Percentiles rank a stretch among this genome's conserved stretches.
These are phyloP conservation scores for Cygnus buccinator DNA, from an alignment of 2,113 vertebrate genomes.

Conservation along the genomic window DNA sequence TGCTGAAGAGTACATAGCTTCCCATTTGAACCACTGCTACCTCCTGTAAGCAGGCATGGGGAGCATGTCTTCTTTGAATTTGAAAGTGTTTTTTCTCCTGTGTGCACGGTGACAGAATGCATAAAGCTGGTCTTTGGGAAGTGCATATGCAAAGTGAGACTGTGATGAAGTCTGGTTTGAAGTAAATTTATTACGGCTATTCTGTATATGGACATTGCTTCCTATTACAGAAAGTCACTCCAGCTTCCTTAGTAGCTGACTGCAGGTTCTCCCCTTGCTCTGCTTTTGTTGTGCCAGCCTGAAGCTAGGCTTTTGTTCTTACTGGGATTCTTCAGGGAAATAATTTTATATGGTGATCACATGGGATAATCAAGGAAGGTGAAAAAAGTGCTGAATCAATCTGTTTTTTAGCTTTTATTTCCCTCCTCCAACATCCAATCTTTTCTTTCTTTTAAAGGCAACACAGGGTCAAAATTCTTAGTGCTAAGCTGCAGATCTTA, in stretches of 20 bases:
- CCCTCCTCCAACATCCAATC: not conserved
- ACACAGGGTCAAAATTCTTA: not conserved
- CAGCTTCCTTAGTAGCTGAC: not conserved
- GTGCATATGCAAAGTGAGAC: not conserved
- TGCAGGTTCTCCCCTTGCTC: not conserved
- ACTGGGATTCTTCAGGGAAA: not conserved
- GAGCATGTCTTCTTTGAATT: not conserved
- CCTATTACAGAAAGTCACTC: not conserved
- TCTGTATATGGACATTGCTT: not conserved
- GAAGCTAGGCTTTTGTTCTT: not conserved
- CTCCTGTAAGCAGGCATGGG: not conserved
- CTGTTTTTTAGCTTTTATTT: not conserved
- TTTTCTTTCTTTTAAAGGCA: not conserved
- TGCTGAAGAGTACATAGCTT: not conserved
- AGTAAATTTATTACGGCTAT: not conserved
- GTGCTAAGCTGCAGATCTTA: not conserved
- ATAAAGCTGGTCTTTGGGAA: slow-evolving; percentile 24
- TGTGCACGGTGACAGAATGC: slow-evolving; percentile 18
- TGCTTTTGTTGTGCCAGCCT: not conserved
- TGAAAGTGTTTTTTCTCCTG: slow-evolving; percentile 10
- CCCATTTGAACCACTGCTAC: slow-evolving; percentile 2
- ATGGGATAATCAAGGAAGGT: not conserved
- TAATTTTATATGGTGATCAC: not conserved
- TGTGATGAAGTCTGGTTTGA: not conserved
- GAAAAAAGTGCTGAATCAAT: not conserved